phyloP scores from a whole-genome alignment of 2,797 vertebrate genomes.

The Vultur gryphus region DNA sequence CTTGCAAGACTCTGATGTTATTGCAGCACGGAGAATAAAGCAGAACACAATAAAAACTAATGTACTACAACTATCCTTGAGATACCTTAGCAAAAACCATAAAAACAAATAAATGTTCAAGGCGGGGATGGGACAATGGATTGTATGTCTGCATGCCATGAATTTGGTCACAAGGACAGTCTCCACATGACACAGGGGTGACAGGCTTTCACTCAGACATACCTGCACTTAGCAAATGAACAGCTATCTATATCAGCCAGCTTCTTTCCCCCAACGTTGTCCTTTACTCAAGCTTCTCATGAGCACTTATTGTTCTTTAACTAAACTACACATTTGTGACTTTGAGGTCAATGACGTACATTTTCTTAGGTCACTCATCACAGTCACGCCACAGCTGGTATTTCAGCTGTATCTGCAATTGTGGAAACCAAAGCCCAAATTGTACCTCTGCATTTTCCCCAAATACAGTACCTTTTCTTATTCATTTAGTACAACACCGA shows the following conservation, averaged over 20 bases:
- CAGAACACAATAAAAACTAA: not conserved
- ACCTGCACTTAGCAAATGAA: not conserved
- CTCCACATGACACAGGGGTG: too few species aligned
- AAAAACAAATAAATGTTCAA: not conserved
- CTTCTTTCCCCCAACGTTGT: not conserved
- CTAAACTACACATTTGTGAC: not conserved
- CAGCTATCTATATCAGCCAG: not conserved
- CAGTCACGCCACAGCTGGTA: not conserved
- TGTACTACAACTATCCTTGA: not conserved
- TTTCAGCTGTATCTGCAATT: not conserved
- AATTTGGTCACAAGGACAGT: not conserved
- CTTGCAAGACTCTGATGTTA: not conserved
- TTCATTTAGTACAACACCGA: not conserved
- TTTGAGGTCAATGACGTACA: rapidly evolving
- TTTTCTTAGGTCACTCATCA: not conserved
- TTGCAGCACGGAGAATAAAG: not conserved
- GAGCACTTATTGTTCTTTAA: not conserved
- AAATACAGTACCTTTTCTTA: not conserved
- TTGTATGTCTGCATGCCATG: too few species aligned
- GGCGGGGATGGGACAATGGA: rapidly evolving
- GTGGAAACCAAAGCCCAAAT: not conserved
- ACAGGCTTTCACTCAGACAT: not conserved
- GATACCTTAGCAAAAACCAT: not conserved
- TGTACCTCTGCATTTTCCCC: not conserved
- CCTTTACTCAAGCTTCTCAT: not conserved